Evolutionary conservation across 2,888 invertebrate species (phyloP), one percentile per base, ranked within the genome.

Genomic region (Drosophila austrosaltans): DNA sequence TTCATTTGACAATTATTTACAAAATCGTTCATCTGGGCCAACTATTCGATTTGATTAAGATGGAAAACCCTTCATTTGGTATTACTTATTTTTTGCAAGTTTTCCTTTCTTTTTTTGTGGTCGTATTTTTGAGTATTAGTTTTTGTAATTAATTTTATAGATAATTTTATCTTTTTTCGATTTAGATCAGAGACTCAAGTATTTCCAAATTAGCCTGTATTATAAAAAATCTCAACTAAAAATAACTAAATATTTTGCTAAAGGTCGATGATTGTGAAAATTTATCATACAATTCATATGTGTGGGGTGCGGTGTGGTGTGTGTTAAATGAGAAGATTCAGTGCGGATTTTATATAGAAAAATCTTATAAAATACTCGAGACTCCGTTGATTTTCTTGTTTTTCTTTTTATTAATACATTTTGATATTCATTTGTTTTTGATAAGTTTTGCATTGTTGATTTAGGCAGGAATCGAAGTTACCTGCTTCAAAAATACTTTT

Each of bases 351-450:
- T 66, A 65, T 66, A 65, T 60, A 48, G 42, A 68, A 71, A 71
- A 66, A 60, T 73, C 81, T 77, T 83, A 69, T 63, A 61, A 72
- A 85, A 82, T 85, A 87, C 85, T 87, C 87, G 85, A 85, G 85
- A 87, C 85, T 85, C 85, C 76, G 75, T 79, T 60, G 63, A 48
- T 57, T 39, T 57, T 39, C 5, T 20, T 57, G 39, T 39, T 36
- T 16, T 16, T 16, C 16, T 16, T 16, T 16, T 57, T 57, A 20
- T 57, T 83, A 81, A 85, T 85, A 81, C 81, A 79, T 75, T 66
- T 44, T 78, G 78, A 81, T 77, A 78, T 85, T 85, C 77, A 53
- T 77, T 53, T 62, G 70, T 53, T 42, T 42, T 75, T 56, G 42
- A 56, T 22, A 10, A 22, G 22, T 48, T 25, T 48, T 48, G 48